phyloP scores from a whole-genome alignment of 2,797 vertebrate species.

The Anabas testudineus region DNA sequence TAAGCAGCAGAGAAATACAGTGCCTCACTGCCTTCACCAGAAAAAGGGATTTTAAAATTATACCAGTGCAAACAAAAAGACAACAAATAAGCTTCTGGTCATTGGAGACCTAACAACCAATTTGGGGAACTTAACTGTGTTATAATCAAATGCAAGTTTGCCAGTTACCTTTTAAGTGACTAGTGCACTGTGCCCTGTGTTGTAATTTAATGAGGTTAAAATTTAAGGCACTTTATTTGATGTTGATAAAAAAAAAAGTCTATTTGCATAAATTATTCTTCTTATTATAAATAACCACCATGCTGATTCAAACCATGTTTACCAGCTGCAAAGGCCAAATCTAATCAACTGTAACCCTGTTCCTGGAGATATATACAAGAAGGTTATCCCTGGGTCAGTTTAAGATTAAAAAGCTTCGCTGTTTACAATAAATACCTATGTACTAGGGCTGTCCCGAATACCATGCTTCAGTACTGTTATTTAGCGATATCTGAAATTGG shows the following conservation, averaged over 20 bases:
- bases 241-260: not conserved
- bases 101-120: not conserved
- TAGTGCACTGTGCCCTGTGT: not conserved
- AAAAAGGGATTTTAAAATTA: conserved; percentile 21
- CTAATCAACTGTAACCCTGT: too few relatives aligned
- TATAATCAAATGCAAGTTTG: not conserved
- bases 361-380: too few relatives aligned
- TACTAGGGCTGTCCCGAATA: too few relatives aligned
- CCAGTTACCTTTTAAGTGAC: not conserved
- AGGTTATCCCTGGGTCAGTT: too few relatives aligned
- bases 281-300: too few relatives aligned
- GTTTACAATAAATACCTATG: too few relatives aligned
- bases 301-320: too few relatives aligned
- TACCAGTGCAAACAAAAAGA: conserved; percentile 14
- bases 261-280: not conserved
- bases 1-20: conserved; percentile 34
- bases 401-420: too few relatives aligned
- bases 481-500: too few relatives aligned
- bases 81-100: conserved; percentile 4
- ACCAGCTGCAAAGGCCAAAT: too few relatives aligned
- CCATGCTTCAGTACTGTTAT: too few relatives aligned
- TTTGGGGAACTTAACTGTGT: not conserved
- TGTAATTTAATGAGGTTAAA: conserved; percentile 4
- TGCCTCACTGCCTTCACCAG: conserved; percentile 15
- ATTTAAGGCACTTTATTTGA: not conserved